phyloP scores from a whole-genome alignment of 2,113 vertebrate species.

The Bujurquina vittata region DNA sequence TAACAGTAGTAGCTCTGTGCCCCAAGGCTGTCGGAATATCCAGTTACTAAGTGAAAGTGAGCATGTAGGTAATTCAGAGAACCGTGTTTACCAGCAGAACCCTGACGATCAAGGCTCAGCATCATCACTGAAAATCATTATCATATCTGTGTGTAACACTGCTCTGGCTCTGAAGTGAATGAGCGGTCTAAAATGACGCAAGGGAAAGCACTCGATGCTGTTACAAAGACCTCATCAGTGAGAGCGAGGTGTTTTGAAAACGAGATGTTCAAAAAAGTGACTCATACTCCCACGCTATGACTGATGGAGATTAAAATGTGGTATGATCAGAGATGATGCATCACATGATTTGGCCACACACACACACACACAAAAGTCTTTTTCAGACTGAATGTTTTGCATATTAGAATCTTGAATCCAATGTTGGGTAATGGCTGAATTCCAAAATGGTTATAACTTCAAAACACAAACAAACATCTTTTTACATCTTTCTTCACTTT shows the following conservation, averaged over 20 bases:
- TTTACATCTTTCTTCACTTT: constrained; percentile 4
- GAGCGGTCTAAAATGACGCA: constrained; percentile 52
- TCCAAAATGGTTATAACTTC: not conserved
- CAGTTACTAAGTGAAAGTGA: constrained; percentile 17
- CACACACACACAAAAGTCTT: not conserved
- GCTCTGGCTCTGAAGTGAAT: constrained; percentile 46
- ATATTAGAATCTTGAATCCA: constrained; percentile 12
- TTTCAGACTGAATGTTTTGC: constrained; percentile 31
- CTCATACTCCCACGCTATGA: constrained; percentile 36
- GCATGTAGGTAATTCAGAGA: constrained; percentile 16
- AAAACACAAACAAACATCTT: constrained; percentile 3
- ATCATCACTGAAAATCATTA: constrained; percentile 55
- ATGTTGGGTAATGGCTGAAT: constrained; percentile 8
- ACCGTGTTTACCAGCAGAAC: constrained; percentile 31
- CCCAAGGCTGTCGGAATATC: constrained; percentile 15
- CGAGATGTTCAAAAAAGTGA: constrained; percentile 33
- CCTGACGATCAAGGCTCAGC: constrained; percentile 27
- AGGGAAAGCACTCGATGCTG: constrained; percentile 22
- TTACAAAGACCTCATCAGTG: constrained; percentile 39
- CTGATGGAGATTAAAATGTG: constrained; percentile 51
- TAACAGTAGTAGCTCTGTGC: not conserved
- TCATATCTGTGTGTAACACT: constrained; percentile 38
- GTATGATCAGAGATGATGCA: constrained; percentile 42
- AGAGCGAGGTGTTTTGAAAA: constrained; percentile 41
- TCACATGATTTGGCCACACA: not conserved